Percentiles rank a stretch among this genome's conserved stretches.
phyloP scores from a whole-genome alignment of 1,140 invertebrate genomes.

The Aculops lycopersici region DNA sequence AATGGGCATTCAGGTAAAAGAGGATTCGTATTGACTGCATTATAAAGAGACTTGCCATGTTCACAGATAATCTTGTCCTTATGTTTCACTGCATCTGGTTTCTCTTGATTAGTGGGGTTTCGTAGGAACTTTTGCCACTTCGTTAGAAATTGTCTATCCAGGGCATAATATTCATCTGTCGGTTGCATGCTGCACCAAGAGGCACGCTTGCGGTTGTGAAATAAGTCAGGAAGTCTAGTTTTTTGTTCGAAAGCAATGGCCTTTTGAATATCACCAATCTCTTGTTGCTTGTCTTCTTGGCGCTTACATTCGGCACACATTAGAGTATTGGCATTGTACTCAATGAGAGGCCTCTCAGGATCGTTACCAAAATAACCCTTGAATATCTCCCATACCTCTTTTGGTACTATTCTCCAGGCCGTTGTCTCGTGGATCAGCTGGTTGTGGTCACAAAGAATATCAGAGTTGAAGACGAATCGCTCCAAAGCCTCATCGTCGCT shows the following conservation, averaged over 20 bases:
- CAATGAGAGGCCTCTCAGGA: neutral
- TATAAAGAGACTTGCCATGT: constrained; percentile 1
- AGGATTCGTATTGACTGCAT: neutral
- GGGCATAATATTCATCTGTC: neutral
- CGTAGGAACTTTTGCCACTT: constrained; percentile 4
- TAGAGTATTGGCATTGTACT: neutral
- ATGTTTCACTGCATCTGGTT: neutral
- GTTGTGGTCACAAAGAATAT: neutral
- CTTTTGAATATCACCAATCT: neutral
- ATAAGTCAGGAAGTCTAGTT: constrained; percentile 1
- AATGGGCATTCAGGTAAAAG: neutral
- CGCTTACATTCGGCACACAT: neutral
- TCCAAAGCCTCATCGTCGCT: neutral
- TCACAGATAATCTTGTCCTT: neutral
- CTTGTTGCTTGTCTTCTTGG: neutral
- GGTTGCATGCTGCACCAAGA: constrained; percentile 1
- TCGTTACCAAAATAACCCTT: neutral
- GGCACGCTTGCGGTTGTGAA: neutral
- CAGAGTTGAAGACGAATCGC: neutral
- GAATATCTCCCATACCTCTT: neutral
- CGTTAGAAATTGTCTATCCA: constrained; percentile 1
- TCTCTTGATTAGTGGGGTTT: neutral
- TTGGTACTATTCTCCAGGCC: neutral
- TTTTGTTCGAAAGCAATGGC: constrained; percentile 1
- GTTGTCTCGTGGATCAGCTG: neutral